phyloP scores from a whole-genome alignment of 2,113 vertebrate species.

The Corythornis cristatus region DNA sequence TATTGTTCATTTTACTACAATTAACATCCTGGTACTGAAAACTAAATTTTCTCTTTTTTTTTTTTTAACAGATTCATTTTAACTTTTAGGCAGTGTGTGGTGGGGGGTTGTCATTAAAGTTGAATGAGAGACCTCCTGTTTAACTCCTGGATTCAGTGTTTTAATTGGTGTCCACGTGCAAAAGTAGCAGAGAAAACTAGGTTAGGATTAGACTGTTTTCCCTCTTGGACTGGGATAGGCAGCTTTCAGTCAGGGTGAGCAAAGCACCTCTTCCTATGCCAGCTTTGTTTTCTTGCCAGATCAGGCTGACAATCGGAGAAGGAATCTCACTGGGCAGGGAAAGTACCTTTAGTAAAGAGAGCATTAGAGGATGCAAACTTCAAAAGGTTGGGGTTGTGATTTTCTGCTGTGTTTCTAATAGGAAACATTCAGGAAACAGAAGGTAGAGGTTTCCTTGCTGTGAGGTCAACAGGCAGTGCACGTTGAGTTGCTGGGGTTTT shows the following conservation, averaged over 20 bases:
- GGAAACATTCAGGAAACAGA: not conserved
- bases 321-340: not conserved
- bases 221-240: not conserved
- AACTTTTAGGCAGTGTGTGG: slow-evolving; percentile 68
- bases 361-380: not conserved
- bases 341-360: not conserved
- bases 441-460: not conserved
- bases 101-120: slow-evolving; percentile 46
- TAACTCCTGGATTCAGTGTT: slow-evolving; percentile 65
- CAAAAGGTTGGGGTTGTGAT: not conserved
- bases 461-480: not conserved
- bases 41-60: slow-evolving; percentile 19
- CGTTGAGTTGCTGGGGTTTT: not conserved
- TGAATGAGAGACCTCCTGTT: slow-evolving; percentile 71
- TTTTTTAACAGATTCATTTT: slow-evolving; percentile 51
- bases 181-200: slow-evolving; percentile 65
- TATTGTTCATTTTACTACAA: slow-evolving; percentile 82
- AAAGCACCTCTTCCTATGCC: not conserved
- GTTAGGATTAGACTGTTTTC: slow-evolving; percentile 40
- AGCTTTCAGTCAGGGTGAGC: not conserved
- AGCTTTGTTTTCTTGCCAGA: slow-evolving; percentile 39
- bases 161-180: slow-evolving; percentile 67
- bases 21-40: slow-evolving; percentile 77
- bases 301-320: not conserved
- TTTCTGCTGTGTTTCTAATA: not conserved